Evolutionary conservation across 2,113 vertebrate genomes (phyloP), one percentile per base, ranked within the genome.

Genomic region (Cryptotis parvus): DNA sequence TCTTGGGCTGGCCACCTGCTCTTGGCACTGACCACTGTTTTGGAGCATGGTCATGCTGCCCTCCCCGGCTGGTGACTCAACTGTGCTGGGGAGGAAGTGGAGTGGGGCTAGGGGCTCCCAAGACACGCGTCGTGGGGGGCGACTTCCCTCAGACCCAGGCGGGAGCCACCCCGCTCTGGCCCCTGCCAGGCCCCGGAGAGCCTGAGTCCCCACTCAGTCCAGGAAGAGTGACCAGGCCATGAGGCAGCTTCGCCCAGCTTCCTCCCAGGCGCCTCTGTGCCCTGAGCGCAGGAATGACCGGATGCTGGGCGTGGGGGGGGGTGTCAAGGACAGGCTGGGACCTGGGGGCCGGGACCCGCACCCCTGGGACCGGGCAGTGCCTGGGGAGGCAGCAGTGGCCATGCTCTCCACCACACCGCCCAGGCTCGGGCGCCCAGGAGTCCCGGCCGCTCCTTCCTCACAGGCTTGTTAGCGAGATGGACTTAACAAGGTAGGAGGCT

Each of bases 401-500:
- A 55, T 55, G 27, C 63, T 27, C 63, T 65, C 26, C 26, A 12
- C 70, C 70, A 9, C 26, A 6, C 4, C 2, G 29, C 6, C 55
- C 58, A 18, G 78, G 65, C 22, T 4, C 22, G 45, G 74, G 63
- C 0, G 5, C 88, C 18, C 1, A 61, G 41, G 9, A 58, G n/a
- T 14, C n/a, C 73, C 16, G 39, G 75, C 11, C 24, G 29, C 88
- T 88, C 94, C 65, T 72, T 37, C 79, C 68, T 89, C 84, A 86
- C 52, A 55, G 61, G 80, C 85, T 90, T 84, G 80, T 90, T 70
- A 79, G 2, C 0, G 43, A 94, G 55, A 90, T 58, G 61, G 49
- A 80, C 91, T 94, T 95, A 95, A 96, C 86, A 88, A 96, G 94
- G 93, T 95, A 87, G 94, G 95, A 95, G 86, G 93, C 77, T 6